Base-by-base conservation (phyloP, 1,140 invertebrate species). In the Anastrepha obliqua region DNA sequence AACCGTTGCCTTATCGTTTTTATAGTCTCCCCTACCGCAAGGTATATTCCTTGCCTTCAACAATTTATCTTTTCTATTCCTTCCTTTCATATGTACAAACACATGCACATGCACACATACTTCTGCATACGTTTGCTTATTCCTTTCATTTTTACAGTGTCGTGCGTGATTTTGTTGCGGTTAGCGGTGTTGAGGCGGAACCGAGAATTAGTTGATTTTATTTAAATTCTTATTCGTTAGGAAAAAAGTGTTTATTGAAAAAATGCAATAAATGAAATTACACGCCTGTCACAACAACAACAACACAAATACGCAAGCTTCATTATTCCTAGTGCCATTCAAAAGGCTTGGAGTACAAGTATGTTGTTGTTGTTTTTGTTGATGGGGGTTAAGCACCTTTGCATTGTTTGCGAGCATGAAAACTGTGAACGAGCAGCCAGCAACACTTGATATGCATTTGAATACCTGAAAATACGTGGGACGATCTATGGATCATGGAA, bases 221-320 rank as follows among this genome's bases (percentile, higher is more conserved):
- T 85, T 29, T 58, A 17, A 62, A 44, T 17, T 86, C 39, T 86
- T 13, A 65, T 44, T 51, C 44, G 55, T 62, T 29, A 17, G 17
- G 47, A 55, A 62, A 62, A 29, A 58, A 42, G 20, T 81, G 74
- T 81, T 81, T 81, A 81, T 81, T 81, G 74, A 81, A 86, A 59
- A 86, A 87, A 87, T 86, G 20, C 81, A 85, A 39, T 20, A 67
- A 86, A 64, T 87, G 13, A 87, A 87, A 87, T 87, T 87, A 87
- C 86, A 87, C 86, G 86, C 86, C 64, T 87, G 86, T 87, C 64
- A 87, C 86, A 87, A 87, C 86, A 87, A 87, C 85, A 29, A 42
- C 58, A 85, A 42, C 51, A 55, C 51, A 55, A 6, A 1, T 55
- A 55, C 81, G n/a, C 51, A 58, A 11, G 29, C 29, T 29, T 29